A percentile compares a stretch with the other conserved stretches of the same genome.
phyloP scores from a whole-genome alignment of 2,797 vertebrate species.

The Pachyuromys duprasi region DNA sequence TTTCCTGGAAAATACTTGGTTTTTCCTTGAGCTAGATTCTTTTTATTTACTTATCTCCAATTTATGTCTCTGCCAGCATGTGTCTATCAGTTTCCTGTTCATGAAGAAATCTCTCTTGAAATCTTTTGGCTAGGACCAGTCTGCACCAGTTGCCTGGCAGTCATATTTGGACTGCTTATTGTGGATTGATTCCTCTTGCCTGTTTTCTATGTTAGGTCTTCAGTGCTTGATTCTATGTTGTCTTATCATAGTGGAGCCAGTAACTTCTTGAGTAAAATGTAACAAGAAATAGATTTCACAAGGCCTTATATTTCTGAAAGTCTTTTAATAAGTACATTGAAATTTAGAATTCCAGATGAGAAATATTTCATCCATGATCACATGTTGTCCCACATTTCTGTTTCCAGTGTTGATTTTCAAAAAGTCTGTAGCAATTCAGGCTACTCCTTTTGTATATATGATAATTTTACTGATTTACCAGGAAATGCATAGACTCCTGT shows the following conservation, averaged over 20 bases:
- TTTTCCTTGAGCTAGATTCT: constrained; percentile 31
- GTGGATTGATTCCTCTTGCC: neutral
- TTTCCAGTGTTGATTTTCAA: neutral
- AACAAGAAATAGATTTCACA: neutral
- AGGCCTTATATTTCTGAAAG: neutral
- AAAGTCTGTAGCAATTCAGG: constrained; percentile 24
- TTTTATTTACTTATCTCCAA: neutral
- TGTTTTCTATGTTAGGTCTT: neutral
- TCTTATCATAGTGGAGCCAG: neutral
- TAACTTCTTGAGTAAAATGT: constrained; percentile 25
- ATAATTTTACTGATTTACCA: neutral
- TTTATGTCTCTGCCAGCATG: neutral
- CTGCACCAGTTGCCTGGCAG: neutral
- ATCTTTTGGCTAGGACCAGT: neutral
- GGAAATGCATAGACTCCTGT: neutral
- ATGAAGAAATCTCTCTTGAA: constrained; percentile 6
- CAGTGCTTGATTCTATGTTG: neutral
- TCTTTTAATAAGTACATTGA: neutral
- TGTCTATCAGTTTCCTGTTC: neutral
- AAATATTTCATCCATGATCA: constrained; percentile 19
- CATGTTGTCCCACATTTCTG: neutral
- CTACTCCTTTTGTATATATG: neutral
- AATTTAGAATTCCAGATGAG: neutral
- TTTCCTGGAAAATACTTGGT: neutral
- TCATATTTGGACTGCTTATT: neutral